Percentiles rank a stretch among this genome's conserved stretches.
Conservation (phyloP, 2,888 invertebrate species). For the Physocephala rufipes region DNA sequence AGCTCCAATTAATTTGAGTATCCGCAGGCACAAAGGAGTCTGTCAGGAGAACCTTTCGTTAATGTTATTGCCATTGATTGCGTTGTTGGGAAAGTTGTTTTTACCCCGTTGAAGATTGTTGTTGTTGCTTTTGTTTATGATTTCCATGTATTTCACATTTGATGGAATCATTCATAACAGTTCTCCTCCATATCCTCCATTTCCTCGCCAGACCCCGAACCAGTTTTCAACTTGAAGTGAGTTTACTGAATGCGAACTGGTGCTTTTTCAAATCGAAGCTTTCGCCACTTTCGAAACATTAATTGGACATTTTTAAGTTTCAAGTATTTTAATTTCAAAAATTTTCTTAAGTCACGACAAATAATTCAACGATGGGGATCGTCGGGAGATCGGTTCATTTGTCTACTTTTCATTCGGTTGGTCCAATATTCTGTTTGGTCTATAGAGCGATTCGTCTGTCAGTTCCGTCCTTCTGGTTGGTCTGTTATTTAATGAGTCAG, state of each 20-base stretch:
- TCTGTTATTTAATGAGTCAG: slow-evolving; percentile 6
- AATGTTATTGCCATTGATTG: too few relatives aligned
- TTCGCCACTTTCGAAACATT: slow-evolving; percentile 28
- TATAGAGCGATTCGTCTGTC: too few relatives aligned
- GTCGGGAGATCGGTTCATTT: not conserved
- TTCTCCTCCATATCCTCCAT: too few relatives aligned
- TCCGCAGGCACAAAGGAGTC: slow-evolving; percentile 56
- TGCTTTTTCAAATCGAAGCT: slow-evolving; percentile 31
- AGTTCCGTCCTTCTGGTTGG: too few relatives aligned
- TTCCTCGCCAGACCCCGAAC: not conserved
- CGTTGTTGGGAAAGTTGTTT: too few relatives aligned
- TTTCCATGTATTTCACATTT: not conserved
- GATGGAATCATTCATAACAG: too few relatives aligned
- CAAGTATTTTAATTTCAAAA: slow-evolving; percentile 25
- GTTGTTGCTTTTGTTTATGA: slow-evolving; percentile 12
- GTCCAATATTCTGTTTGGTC: too few relatives aligned
- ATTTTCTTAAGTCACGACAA: not conserved
- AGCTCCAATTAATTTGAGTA: slow-evolving; percentile 64
- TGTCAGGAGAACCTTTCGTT: slow-evolving; percentile 4
- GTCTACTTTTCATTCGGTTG: slow-evolving; percentile 3
- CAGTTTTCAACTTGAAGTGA: not conserved
- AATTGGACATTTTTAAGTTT: slow-evolving; percentile 36
- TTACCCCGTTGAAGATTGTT: slow-evolving; percentile 27
- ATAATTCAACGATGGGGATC: not conserved
- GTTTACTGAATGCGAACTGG: not conserved